Base-by-base conservation (phyloP, 2,113 vertebrate species). In the Tapirus terrestris region DNA sequence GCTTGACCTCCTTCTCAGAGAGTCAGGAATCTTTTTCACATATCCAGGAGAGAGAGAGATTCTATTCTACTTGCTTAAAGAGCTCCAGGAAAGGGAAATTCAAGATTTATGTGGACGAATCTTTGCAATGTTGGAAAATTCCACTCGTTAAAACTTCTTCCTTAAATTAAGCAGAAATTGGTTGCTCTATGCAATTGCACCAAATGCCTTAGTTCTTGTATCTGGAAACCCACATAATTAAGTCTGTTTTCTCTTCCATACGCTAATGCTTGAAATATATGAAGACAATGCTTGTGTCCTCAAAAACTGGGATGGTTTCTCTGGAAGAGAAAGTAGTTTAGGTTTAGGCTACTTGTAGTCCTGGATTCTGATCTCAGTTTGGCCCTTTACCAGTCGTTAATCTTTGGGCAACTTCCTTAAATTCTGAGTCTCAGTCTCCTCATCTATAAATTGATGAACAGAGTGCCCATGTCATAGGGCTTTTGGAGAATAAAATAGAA, bases 401-500 rank as follows among this genome's bases (percentile, higher is more conserved):
- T 83, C 39, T 90, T 72, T 68, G 56, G 27, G n/a, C 16, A 75
- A 65, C 23, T 79, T 95, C 68, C 68, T 97, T 79, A 63, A 61
- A 67, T 85, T 85, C 63, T 25, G 25, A 53, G 3, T 27, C 53
- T 75, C 45, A 25, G 6, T 65, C 58, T 73, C 27, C 9, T 70
- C 10, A 33, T 76, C 25, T 68, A 61, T 45, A 33, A 76, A 67
- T 8, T 92, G 36, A 68, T 45, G 56, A 68, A 39, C 20, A 53
- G 0, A 61, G 5, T 2, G 16, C 18, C 48, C 33, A 80, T 21
- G 31, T 4, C 8, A 51, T 4, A 87, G 51, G 21, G 63, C 23
- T 81, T 61, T 61, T 3, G 56, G 51, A 18, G 36, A 61, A 10
- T 20, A 48, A 68, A 29, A 85, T 43, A 60, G 1, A 23, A 82